These are phyloP conservation scores for Oscheius myriophilus DNA, from an alignment of 2,888 invertebrate species.

Conservation along the genomic window DNA sequence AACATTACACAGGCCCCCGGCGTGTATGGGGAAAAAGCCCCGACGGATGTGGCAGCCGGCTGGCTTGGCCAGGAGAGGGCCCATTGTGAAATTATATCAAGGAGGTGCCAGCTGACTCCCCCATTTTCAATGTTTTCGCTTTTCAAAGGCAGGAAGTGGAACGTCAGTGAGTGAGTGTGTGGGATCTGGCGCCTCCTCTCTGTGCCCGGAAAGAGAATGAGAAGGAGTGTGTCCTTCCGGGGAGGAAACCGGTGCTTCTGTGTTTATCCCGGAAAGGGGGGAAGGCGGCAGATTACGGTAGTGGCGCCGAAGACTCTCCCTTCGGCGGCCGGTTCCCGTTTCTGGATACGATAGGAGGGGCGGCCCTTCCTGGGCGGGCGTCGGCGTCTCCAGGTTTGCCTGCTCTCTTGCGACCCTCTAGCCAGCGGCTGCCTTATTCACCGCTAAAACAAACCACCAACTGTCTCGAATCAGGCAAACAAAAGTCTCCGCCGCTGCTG, in stretches of 20 bases:
- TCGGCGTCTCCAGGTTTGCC: constrained; percentile 16
- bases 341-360: constrained; percentile 32
- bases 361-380: constrained; percentile 28
- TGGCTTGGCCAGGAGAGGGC: too few species aligned
- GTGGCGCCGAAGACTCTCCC: constrained; percentile 15
- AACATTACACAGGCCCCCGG: constrained; percentile 18
- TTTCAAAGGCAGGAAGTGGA: neutral
- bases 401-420: constrained; percentile 22
- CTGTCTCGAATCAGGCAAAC: constrained; percentile 35
- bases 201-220: constrained; percentile 19
- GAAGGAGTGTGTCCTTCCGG: constrained; percentile 19
- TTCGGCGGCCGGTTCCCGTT: constrained; percentile 29
- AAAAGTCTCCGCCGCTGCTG: constrained; percentile 27
- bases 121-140: too few species aligned
- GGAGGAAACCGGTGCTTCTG: constrained; percentile 28
- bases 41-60: constrained; percentile 5
- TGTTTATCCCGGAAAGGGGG: constrained; percentile 30
- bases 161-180: neutral
- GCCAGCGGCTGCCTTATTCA: constrained; percentile 30
- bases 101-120: too few species aligned
- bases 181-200: constrained; percentile 9
- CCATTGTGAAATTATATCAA: too few species aligned
- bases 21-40: constrained; percentile 13
- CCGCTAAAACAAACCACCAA: constrained; percentile 36
- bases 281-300: constrained; percentile 24